These are phyloP conservation scores for Athene noctua DNA, from an alignment of 2,113 vertebrate species.

Conservation along the genomic window DNA sequence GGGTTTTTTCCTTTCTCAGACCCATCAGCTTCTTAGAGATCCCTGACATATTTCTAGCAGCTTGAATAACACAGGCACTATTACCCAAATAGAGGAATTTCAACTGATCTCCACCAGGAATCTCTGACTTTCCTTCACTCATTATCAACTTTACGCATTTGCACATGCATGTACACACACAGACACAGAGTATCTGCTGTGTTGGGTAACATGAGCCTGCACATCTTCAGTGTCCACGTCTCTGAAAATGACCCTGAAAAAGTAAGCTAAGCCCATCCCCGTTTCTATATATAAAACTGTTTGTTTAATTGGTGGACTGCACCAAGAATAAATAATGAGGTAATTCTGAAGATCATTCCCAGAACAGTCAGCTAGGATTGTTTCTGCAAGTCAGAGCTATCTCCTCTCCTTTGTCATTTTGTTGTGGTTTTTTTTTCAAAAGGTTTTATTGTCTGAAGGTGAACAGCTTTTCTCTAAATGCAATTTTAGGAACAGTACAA, in stretches of 20 bases:
- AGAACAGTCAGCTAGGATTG: conserved; percentile 15
- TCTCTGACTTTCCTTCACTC: neutral
- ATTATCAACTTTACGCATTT: fast-evolving
- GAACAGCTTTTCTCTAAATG: neutral
- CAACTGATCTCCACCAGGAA: neutral
- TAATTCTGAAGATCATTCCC: conserved; percentile 61
- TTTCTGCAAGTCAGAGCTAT: neutral
- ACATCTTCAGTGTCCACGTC: neutral
- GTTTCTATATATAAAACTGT: conserved; percentile 65
- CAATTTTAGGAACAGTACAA: neutral
- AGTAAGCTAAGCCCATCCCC: conserved; percentile 41
- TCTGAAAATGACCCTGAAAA: conserved; percentile 53
- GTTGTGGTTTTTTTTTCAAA: neutral
- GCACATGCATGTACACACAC: neutral
- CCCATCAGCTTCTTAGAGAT: neutral
- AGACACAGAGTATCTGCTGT: neutral
- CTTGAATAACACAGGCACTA: neutral
- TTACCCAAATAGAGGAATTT: neutral
- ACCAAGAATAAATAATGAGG: conserved; percentile 75
- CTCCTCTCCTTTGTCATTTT: neutral
- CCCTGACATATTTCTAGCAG: neutral
- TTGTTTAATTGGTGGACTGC: conserved; percentile 71
- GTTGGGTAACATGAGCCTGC: neutral
- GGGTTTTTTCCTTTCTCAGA: neutral
- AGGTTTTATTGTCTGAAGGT: neutral